Conservation (phyloP, 2,797 vertebrate species). For the Poeciliopsis paucimaculata region DNA sequence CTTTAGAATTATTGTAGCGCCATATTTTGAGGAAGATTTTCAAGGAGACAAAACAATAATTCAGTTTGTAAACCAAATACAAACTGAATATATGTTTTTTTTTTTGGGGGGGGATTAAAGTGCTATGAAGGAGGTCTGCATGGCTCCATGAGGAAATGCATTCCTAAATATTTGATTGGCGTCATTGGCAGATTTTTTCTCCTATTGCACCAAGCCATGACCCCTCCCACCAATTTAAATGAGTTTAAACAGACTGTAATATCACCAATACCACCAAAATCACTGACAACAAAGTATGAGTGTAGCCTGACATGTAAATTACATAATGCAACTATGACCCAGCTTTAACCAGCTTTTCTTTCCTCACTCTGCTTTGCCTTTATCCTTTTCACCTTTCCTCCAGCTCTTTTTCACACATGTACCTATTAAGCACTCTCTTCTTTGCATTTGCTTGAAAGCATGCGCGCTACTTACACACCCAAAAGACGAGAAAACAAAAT, state of each 20-base stretch:
- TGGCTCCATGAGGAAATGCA: not conserved
- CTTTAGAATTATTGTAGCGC: not conserved
- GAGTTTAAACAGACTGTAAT: not conserved
- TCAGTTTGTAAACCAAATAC: not conserved
- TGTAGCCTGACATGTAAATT: slow-evolving; percentile 57
- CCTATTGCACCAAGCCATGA: not conserved
- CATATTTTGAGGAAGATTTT: not conserved
- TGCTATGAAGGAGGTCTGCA: not conserved
- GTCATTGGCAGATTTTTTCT: not conserved
- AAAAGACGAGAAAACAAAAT: not conserved
- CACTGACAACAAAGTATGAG: not conserved
- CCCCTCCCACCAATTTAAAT: not conserved
- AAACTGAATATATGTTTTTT: not conserved
- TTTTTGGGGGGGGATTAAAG: not conserved
- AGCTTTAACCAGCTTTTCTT: slow-evolving; percentile 24
- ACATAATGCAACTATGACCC: slow-evolving; percentile 57
- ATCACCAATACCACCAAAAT: not conserved
- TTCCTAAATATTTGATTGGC: not conserved
- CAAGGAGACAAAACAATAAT: not conserved
- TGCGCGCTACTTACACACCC: not conserved
- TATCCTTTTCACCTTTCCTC: slow-evolving; percentile 63
- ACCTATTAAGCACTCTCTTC: slow-evolving; percentile 15
- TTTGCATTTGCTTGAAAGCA: not conserved
- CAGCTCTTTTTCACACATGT: slow-evolving; percentile 35
- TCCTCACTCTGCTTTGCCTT: slow-evolving; percentile 51